Percentiles rank a stretch among this genome's conserved stretches.
These are phyloP conservation scores for Gracilinanus agilis DNA, from an alignment of 2,113 vertebrate species.

Conservation along the genomic window DNA sequence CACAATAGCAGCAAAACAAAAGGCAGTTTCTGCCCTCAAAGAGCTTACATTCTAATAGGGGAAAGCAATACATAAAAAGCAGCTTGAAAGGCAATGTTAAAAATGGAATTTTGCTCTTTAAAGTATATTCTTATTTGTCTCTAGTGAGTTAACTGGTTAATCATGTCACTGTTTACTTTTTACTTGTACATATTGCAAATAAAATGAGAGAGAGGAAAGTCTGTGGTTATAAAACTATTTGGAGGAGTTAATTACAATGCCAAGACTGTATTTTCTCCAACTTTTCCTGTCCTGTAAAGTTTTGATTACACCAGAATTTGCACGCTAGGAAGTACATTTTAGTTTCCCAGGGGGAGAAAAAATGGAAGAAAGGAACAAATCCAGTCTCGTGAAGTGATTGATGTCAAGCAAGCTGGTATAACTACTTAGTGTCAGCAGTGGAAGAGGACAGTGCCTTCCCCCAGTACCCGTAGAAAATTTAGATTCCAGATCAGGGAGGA, in stretches of 20 bases:
- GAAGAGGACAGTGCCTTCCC: not conserved
- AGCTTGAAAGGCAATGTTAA: slow-evolving; percentile 48
- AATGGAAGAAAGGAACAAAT: slow-evolving; percentile 55
- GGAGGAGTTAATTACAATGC: slow-evolving; percentile 72
- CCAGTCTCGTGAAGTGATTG: slow-evolving; percentile 32
- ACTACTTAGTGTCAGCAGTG: slow-evolving; percentile 35
- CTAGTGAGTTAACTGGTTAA: slow-evolving; percentile 66
- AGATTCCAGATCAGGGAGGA: slow-evolving; percentile 38
- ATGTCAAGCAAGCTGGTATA: slow-evolving; percentile 32
- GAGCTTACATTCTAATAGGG: not conserved
- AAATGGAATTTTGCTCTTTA: slow-evolving; percentile 56
- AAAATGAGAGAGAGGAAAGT: slow-evolving; percentile 66
- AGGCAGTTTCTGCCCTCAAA: not conserved
- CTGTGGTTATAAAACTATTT: slow-evolving; percentile 73
- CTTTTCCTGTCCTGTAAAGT: slow-evolving; percentile 69
- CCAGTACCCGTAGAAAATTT: slow-evolving; percentile 20
- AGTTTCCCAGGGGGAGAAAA: slow-evolving; percentile 51
- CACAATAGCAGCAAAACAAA: not conserved
- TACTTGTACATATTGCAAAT: slow-evolving; percentile 37
- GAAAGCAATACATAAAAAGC: not conserved
- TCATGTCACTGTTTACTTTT: slow-evolving; percentile 68
- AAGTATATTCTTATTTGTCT: slow-evolving; percentile 58
- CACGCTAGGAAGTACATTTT: slow-evolving; percentile 42
- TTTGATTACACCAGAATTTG: slow-evolving; percentile 59
- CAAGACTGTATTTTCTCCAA: slow-evolving; percentile 72